These are phyloP conservation scores for Peromyscus californicus DNA, from an alignment of 2,113 vertebrate genomes.

Conservation along the genomic window DNA sequence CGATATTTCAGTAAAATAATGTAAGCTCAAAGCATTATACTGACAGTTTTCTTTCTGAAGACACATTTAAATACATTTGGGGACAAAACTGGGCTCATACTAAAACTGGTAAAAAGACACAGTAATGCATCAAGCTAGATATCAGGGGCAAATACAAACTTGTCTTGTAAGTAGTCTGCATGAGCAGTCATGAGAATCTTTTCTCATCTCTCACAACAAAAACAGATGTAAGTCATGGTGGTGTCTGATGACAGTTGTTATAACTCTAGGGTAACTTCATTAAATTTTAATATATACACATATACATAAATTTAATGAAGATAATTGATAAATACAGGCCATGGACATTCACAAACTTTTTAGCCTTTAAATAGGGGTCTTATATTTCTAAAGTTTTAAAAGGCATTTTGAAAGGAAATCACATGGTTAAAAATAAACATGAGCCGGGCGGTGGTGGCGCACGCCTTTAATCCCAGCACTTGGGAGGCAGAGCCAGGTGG, in stretches of 20 bases:
- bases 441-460: too few relatives aligned
- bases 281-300: not conserved
- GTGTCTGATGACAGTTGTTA: not conserved
- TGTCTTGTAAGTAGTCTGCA: not conserved
- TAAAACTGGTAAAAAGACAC: not conserved
- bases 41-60: slow-evolving; percentile 69
- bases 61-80: not conserved
- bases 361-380: not conserved
- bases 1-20: slow-evolving; percentile 76
- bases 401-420: not conserved
- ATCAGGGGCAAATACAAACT: not conserved
- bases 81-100: not conserved
- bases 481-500: too few relatives aligned
- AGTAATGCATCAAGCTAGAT: not conserved
- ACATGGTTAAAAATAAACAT: not conserved
- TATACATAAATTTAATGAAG: not conserved
- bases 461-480: too few relatives aligned
- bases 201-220: not conserved
- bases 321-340: not conserved
- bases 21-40: slow-evolving; percentile 66
- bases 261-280: not conserved
- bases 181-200: not conserved
- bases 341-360: not conserved
- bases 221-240: not conserved
- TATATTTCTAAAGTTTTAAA: not conserved